Conservation (phyloP, 2,888 invertebrate genomes). For the Drosophila rellima region DNA sequence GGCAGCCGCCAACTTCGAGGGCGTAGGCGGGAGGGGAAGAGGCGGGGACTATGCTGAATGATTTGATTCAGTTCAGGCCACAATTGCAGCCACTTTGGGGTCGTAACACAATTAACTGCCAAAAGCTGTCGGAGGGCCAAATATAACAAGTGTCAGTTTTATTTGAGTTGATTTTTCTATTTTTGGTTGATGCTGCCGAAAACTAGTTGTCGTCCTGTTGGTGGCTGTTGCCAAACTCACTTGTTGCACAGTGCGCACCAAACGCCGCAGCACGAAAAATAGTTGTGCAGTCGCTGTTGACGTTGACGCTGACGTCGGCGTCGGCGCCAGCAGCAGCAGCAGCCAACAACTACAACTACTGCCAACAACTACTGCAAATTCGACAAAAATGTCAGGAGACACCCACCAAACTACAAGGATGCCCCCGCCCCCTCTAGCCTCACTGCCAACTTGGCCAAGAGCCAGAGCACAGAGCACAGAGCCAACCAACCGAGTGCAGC, state of each 20-base stretch:
- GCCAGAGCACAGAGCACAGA: constrained; percentile 46
- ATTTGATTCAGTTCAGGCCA: constrained; percentile 52
- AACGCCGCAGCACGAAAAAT: constrained; percentile 75
- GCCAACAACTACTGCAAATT: constrained; percentile 68
- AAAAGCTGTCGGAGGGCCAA: constrained; percentile 13
- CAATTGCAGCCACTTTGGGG: constrained; percentile 60
- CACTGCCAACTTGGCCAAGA: background rate
- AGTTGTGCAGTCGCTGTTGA: constrained; percentile 70
- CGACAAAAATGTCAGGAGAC: constrained; percentile 83
- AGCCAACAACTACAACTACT: constrained; percentile 35
- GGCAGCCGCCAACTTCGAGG: constrained; percentile 19
- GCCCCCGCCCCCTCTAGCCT: background rate
- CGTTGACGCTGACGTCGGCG: constrained; percentile 29
- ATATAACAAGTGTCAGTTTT: constrained; percentile 20
- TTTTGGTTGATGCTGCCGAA: constrained; percentile 58
- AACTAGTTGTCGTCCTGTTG: constrained; percentile 84
- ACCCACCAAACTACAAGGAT: constrained; percentile 78
- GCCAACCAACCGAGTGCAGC: constrained; percentile 78
- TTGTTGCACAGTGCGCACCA: constrained; percentile 86
- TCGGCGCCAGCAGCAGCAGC: constrained; percentile 32
- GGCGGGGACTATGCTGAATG: too few relatives aligned
- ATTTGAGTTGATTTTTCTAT: background rate
- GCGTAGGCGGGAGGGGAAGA: background rate
- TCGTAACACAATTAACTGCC: constrained; percentile 61
- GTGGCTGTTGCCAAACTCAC: constrained; percentile 86